Conservation (phyloP, 2,888 invertebrate species). For the Cerastis rubricosa region DNA sequence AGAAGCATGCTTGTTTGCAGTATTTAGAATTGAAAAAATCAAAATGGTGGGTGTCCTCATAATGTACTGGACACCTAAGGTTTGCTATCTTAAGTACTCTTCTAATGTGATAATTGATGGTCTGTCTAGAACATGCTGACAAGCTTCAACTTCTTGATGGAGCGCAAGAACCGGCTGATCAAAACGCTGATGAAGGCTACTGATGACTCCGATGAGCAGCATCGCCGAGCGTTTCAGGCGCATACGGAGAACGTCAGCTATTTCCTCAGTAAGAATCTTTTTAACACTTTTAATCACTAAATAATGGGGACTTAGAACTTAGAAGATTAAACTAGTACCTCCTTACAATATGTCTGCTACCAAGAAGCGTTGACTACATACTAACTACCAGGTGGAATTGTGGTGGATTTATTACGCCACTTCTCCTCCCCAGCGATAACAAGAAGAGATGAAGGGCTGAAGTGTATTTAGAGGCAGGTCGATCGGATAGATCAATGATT, state of each 20-base stretch:
- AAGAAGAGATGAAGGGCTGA: background rate
- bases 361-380: background rate
- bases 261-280: slow-evolving; percentile 90
- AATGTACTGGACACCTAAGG: background rate
- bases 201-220: slow-evolving; percentile 94
- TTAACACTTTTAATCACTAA: background rate
- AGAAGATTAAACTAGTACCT: background rate
- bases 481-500: background rate
- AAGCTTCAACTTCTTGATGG: slow-evolving; percentile 92
- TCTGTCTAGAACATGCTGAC: slow-evolving; percentile 87
- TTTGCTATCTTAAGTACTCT: background rate
- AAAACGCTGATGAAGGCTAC: slow-evolving; percentile 92
- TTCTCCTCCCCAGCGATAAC: background rate
- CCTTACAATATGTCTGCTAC: background rate
- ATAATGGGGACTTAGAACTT: background rate
- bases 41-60: background rate
- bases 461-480: background rate
- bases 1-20: background rate
- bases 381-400: no score
- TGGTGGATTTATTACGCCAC: no score
- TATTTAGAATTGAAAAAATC: background rate
- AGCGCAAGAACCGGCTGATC: slow-evolving; percentile 93
- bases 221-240: slow-evolving; percentile 93
- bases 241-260: slow-evolving; percentile 93
- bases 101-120: background rate